Conservation (phyloP, 2,888 invertebrate species). For the Eurytoma adleriae region DNA sequence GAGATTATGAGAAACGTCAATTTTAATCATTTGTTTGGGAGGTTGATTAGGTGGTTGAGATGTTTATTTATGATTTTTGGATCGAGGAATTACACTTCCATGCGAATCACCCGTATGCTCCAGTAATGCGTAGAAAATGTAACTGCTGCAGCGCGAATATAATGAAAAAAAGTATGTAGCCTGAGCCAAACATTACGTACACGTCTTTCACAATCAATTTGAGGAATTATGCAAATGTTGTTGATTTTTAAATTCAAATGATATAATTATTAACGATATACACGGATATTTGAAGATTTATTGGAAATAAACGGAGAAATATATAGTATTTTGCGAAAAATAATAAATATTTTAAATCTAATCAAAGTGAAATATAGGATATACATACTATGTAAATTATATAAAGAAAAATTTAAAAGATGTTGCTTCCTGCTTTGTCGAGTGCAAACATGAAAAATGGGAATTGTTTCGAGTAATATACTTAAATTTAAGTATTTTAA, state of each 20-base stretch:
- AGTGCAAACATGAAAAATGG: constrained; percentile 6
- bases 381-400: constrained; percentile 25
- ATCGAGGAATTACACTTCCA: neutral
- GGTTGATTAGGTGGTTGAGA: neutral
- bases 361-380: constrained; percentile 24
- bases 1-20: no score
- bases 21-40: no score
- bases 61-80: no score
- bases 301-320: neutral
- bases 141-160: neutral
- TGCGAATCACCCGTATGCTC: constrained; percentile 2
- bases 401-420: constrained; percentile 29
- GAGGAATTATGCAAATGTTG: constrained; percentile 43
- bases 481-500: constrained; percentile 9
- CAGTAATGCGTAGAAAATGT: constrained; percentile 11
- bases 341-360: constrained; percentile 20
- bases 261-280: constrained; percentile 22
- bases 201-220: constrained; percentile 49
- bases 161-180: constrained; percentile 23
- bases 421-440: constrained; percentile 47
- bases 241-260: constrained; percentile 45
- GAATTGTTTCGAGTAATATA: constrained; percentile 8
- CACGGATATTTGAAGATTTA: constrained; percentile 10
- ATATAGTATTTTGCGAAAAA: constrained; percentile 6
- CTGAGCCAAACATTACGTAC: constrained; percentile 43